Percentiles rank a stretch among this genome's conserved stretches.
Conservation (phyloP, 2,888 invertebrate genomes). For the Eupsilia transversa region DNA sequence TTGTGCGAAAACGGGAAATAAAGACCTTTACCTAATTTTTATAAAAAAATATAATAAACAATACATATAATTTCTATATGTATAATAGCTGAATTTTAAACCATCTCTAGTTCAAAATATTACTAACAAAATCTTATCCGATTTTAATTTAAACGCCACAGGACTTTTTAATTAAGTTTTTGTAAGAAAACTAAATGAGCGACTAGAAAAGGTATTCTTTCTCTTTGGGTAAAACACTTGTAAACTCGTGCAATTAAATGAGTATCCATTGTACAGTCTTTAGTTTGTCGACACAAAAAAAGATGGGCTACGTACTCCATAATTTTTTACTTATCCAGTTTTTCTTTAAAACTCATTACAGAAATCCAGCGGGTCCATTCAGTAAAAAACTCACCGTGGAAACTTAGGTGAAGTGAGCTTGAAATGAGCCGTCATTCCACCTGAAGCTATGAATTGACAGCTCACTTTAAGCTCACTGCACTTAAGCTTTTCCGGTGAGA, state of each 20-base stretch:
- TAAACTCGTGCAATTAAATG: conserved; percentile 30
- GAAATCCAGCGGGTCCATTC: not conserved
- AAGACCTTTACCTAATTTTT: not conserved
- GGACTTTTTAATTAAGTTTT: not conserved
- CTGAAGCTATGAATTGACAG: not conserved
- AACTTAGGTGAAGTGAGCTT: not conserved
- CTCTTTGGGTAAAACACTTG: conserved; percentile 10
- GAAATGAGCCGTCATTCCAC: not conserved
- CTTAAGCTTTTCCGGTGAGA: not conserved
- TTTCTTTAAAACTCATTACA: conserved; percentile 6
- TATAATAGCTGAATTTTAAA: conserved; percentile 4
- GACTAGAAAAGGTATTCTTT: conserved; percentile 16
- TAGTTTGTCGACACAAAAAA: conserved; percentile 15
- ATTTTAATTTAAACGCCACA: conserved; percentile 1
- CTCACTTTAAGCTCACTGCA: not conserved
- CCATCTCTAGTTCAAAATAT: conserved; percentile 7
- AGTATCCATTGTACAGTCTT: conserved; percentile 27
- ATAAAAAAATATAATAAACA: not conserved
- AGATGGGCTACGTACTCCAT: not conserved
- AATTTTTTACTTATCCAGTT: not conserved
- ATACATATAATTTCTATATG: not conserved
- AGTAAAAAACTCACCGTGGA: not conserved
- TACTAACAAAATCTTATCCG: conserved; percentile 10
- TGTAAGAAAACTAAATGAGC: conserved; percentile 25
- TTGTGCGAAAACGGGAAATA: too few relatives aligned